phyloP scores from a whole-genome alignment of 2,888 invertebrate genomes.

The Drosophila phalerata region DNA sequence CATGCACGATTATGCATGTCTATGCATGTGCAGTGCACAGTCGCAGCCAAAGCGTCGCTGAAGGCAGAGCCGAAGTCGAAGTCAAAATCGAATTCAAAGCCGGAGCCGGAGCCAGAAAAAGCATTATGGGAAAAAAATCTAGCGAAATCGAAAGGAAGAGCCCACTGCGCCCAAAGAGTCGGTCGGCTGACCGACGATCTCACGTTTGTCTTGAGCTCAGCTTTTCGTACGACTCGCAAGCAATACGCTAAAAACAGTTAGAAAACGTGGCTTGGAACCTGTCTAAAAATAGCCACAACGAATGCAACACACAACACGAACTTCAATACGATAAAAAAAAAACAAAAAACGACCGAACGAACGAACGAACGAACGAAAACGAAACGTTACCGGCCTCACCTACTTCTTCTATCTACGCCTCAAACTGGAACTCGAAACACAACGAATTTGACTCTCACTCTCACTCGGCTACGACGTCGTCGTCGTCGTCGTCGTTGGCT shows the following conservation, averaged over 20 bases:
- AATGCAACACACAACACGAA: slow-evolving; percentile 69
- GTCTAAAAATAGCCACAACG: slow-evolving; percentile 83
- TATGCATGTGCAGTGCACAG: slow-evolving; percentile 20
- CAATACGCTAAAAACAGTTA: slow-evolving; percentile 83
- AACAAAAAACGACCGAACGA: slow-evolving; percentile 42
- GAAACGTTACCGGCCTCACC: slow-evolving; percentile 68
- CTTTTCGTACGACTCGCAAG: slow-evolving; percentile 20
- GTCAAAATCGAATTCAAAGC: neutral
- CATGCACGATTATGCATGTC: slow-evolving; percentile 11
- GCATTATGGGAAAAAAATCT: slow-evolving; percentile 84
- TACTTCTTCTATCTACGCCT: slow-evolving; percentile 59
- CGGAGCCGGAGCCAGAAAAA: slow-evolving; percentile 39
- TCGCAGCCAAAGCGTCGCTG: slow-evolving; percentile 16
- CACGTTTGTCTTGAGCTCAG: slow-evolving; percentile 70
- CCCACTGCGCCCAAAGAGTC: slow-evolving; percentile 70
- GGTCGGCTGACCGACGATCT: slow-evolving; percentile 66
- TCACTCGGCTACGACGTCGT: slow-evolving; percentile 24
- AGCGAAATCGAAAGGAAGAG: slow-evolving; percentile 85
- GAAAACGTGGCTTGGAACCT: slow-evolving; percentile 84
- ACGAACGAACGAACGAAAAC: slow-evolving; percentile 51
- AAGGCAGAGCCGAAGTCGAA: slow-evolving; percentile 10
- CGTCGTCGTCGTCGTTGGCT: slow-evolving; percentile 7
- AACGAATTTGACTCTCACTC: slow-evolving; percentile 42
- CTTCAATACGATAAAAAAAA: slow-evolving; percentile 56
- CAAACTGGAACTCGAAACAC: slow-evolving; percentile 52